These are phyloP conservation scores for Eupithecia pulchellata DNA, from an alignment of 2,888 invertebrate genomes.

Conservation along the genomic window DNA sequence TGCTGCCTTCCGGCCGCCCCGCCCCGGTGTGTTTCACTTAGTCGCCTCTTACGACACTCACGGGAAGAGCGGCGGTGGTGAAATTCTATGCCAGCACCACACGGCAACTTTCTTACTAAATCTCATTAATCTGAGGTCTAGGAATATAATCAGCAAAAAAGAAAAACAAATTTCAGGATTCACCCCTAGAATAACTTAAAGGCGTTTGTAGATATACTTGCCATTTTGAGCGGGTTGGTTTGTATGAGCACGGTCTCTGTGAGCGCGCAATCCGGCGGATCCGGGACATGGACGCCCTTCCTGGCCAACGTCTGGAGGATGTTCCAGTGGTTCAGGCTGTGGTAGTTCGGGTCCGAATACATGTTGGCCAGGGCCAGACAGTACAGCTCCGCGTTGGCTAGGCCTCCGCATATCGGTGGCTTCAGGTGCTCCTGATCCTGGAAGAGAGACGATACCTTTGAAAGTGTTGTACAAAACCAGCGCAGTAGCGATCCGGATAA, in stretches of 20 bases:
- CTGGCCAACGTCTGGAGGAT: conserved; percentile 96
- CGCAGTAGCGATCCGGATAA: background rate
- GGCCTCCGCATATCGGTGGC: conserved; percentile 94
- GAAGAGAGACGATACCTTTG: conserved; percentile 48
- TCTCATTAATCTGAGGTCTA: background rate
- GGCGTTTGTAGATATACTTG: conserved; percentile 62
- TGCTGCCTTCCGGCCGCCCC: too few species aligned
- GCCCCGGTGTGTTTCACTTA: too few species aligned
- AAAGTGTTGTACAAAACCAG: background rate
- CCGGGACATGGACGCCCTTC: conserved; percentile 94
- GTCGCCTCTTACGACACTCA: too few species aligned
- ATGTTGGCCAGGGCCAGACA: conserved; percentile 97
- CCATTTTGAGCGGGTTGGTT: conserved; percentile 97
- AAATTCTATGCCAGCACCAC: too few species aligned
- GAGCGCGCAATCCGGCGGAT: conserved; percentile 93
- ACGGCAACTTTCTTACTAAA: too few species aligned
- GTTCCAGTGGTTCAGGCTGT: conserved; percentile 97
- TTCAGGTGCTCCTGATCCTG: conserved; percentile 97
- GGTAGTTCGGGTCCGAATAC: conserved; percentile 98
- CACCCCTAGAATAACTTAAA: background rate
- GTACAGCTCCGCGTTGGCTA: conserved; percentile 97
- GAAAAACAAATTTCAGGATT: background rate
- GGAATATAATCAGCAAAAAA: too few species aligned
- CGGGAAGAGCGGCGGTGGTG: too few species aligned
- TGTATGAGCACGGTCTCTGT: conserved; percentile 98